Base-by-base conservation (phyloP, 2,113 vertebrate genomes). In the Sardina pilchardus region DNA sequence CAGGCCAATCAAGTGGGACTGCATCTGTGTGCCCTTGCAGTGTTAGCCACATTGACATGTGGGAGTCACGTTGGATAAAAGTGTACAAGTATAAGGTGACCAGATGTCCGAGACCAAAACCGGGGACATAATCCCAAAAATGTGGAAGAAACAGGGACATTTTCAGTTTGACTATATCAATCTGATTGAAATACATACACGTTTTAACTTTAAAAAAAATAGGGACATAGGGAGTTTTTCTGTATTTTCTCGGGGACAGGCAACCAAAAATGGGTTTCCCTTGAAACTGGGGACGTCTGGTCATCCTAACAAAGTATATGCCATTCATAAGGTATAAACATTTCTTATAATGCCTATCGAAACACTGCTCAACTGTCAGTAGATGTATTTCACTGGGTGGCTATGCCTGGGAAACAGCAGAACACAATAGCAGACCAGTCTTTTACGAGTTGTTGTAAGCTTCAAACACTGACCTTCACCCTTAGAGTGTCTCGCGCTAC, bases 381-480 rank as follows among this genome's bases (percentile, higher is more conserved):
- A 16, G 71, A 78, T 16, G 16, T 36, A 34, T 36, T 78, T 75
- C 24, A 7, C 59, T 63, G 59, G 21, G 59, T 24, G 56, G n/a
- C 24, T 63, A n/a, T 63, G 56, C 3, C 24, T 75, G 12, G 14
- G 14, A 75, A 75, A 34, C 26, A 36, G 30, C 2, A 17, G 4
- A 34, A 16, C 14, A 36, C 30, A 75, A 75, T 36, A 34, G 67
- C 30, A 75, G 30, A 36, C 17, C 67, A 36, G 30, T 30, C 67
- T 75, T 56, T 36, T 75, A 75, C 36, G 67, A 36, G 67, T 17
- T 75, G 67, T 14, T 17, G 36, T 3, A 34, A 36, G 67, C 67
- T 75, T 75, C 30, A 75, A 75, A 75, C 67, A 36, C 67, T 75
- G 67, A 75, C 67, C 67, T 75, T 16, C 30, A 75, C 26, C 67